These are phyloP conservation scores for Penaeus vannamei DNA, from an alignment of 1,140 invertebrate genomes.

Conservation along the genomic window DNA sequence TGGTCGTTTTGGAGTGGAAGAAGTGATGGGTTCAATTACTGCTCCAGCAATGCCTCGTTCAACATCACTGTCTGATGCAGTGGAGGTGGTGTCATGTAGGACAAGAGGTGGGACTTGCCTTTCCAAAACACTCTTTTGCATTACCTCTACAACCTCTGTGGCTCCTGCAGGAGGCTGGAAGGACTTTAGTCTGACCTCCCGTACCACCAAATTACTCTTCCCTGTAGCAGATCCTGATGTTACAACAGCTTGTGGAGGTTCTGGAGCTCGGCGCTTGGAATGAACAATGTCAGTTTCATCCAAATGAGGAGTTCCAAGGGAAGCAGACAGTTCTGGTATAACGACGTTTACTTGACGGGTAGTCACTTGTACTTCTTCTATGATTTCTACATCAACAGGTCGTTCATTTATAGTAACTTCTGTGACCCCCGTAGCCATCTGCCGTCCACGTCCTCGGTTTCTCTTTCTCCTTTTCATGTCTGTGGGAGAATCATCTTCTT, in stretches of 20 bases:
- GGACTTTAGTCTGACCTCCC: constrained; percentile 53
- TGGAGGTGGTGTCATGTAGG: constrained; percentile 39
- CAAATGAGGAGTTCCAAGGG: not conserved
- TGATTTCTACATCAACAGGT: constrained; percentile 45
- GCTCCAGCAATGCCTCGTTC: constrained; percentile 41
- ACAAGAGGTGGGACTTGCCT: constrained; percentile 4
- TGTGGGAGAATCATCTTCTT: constrained; percentile 43
- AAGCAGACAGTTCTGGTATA: not conserved
- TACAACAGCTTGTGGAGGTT: constrained; percentile 28
- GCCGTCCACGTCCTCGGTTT: constrained; percentile 35
- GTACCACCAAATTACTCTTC: constrained; percentile 47
- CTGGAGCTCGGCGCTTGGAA: constrained; percentile 47
- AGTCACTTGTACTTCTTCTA: constrained; percentile 35
- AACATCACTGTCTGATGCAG: constrained; percentile 60
- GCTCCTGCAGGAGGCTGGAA: constrained; percentile 10
- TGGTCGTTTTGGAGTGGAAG: constrained; percentile 46
- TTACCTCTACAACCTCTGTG: constrained; percentile 49
- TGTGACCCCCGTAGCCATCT: constrained; percentile 44
- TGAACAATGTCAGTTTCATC: constrained; percentile 19
- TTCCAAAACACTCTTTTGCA: constrained; percentile 44
- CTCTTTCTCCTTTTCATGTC: constrained; percentile 57
- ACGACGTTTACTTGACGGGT: constrained; percentile 43
- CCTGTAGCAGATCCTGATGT: not conserved
- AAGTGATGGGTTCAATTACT: constrained; percentile 3
- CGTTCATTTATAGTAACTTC: constrained; percentile 47